These are phyloP conservation scores for Sturnus vulgaris DNA, from an alignment of 2,113 vertebrate species.

Conservation along the genomic window DNA sequence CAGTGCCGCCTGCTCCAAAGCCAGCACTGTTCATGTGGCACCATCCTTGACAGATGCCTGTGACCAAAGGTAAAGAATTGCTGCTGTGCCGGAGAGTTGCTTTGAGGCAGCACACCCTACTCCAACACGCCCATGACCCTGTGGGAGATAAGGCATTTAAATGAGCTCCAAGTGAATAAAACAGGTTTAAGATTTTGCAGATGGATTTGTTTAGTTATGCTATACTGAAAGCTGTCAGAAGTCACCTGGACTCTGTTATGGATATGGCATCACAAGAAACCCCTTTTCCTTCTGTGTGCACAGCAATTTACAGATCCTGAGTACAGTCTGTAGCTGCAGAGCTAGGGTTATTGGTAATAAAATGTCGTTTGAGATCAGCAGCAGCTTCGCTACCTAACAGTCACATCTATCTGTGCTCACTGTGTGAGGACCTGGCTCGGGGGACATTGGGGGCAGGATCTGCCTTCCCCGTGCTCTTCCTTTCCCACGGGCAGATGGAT, in stretches of 20 bases:
- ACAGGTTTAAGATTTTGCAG: neutral
- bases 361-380: neutral
- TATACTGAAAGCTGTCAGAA: neutral
- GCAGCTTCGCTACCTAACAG: neutral
- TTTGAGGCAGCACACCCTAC: neutral
- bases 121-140: accelerated
- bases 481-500: neutral
- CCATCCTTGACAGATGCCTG: neutral
- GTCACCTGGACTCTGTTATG: neutral
- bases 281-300: neutral
- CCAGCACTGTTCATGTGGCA: neutral
- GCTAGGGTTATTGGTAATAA: neutral
- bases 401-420: accelerated
- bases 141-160: neutral
- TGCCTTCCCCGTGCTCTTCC: neutral
- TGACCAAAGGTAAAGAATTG: neutral
- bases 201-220: neutral
- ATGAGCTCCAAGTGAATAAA: neutral
- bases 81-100: neutral
- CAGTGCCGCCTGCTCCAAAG: neutral
- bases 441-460: neutral
- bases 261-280: neutral
- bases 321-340: neutral
- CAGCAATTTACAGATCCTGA: neutral
- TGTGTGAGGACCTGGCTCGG: neutral